A percentile compares a stretch with the other conserved stretches of the same genome.
phyloP scores from a whole-genome alignment of 2,797 vertebrate genomes.

The Crocodylus rhombifer region DNA sequence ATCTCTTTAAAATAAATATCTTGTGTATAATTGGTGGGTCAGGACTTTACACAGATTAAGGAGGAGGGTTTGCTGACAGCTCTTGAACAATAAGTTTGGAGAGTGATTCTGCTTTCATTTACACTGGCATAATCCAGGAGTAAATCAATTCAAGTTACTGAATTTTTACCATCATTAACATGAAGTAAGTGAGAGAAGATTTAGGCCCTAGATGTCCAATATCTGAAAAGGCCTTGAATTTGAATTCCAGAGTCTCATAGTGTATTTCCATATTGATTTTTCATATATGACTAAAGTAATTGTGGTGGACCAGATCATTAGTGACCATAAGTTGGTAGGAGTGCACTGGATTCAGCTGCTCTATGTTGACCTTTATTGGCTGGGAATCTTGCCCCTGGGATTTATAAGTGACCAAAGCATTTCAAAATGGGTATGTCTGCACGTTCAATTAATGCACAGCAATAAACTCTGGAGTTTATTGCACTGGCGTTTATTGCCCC shows the following conservation, averaged over 20 bases:
- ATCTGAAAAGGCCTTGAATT: not conserved
- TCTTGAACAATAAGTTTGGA: not conserved
- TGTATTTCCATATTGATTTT: not conserved
- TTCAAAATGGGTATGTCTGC: no score
- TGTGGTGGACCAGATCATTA: no score
- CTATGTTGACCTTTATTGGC: no score
- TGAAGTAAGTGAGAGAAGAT: not conserved
- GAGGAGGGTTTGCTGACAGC: not conserved
- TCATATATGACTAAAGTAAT: not conserved
- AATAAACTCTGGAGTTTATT: no score
- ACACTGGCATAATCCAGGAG: not conserved
- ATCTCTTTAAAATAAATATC: constrained; percentile 36
- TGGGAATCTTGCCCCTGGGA: no score
- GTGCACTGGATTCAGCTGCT: no score
- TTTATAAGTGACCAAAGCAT: no score
- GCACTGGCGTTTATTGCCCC: no score
- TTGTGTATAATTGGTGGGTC: constrained; percentile 23
- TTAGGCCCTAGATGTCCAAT: not conserved
- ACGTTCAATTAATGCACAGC: no score
- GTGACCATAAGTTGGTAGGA: no score
- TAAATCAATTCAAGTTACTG: not conserved
- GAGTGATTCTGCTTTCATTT: constrained; percentile 3
- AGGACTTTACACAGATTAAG: not conserved
- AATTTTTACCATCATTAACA: not conserved
- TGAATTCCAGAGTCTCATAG: not conserved